Conservation (phyloP, 1,140 invertebrate species). For the Brachionus manjavacas region DNA sequence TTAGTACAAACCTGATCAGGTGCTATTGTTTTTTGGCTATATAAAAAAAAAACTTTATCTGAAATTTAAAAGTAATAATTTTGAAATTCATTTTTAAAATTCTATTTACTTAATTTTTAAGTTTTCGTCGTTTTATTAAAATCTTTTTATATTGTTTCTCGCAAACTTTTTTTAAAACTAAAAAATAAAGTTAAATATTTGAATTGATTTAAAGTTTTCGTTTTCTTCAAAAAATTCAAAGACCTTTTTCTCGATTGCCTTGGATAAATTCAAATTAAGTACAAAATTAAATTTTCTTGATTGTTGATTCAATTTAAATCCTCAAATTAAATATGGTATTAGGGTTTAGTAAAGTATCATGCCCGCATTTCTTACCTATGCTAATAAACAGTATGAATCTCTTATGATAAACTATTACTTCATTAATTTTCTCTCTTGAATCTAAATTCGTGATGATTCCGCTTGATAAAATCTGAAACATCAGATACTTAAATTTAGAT, state of each 20-base stretch:
- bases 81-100: background rate
- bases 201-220: constrained; percentile 11
- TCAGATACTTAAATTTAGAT: background rate
- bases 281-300: background rate
- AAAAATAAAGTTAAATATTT: constrained; percentile 6
- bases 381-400: background rate
- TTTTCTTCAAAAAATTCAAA: constrained; percentile 4
- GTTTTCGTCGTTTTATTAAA: constrained; percentile 18
- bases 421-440: background rate
- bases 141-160: constrained; percentile 17
- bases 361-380: background rate
- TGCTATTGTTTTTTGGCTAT: background rate
- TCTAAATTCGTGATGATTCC: background rate
- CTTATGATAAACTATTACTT: background rate
- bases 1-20: background rate
- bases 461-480: background rate
- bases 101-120: constrained; percentile 14
- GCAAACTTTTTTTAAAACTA: background rate
- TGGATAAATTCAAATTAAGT: background rate
- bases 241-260: background rate
- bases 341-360: background rate
- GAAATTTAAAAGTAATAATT: background rate
- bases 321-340: background rate
- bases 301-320: background rate
- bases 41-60: background rate